Base-by-base conservation (phyloP, 2,888 invertebrate genomes). In the Pardosa pseudoannulata region DNA sequence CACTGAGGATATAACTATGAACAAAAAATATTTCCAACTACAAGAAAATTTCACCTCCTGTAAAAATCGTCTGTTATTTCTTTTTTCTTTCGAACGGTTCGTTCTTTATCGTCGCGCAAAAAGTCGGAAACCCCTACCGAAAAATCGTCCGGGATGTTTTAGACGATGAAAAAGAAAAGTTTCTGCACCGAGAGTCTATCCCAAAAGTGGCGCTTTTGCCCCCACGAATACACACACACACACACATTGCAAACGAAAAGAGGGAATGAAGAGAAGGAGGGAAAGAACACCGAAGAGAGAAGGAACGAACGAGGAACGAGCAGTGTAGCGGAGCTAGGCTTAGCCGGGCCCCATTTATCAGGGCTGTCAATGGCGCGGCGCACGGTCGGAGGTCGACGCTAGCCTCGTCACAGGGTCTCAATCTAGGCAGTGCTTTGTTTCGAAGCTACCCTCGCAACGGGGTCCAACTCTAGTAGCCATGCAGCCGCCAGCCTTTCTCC, bases 111-210 rank as follows among this genome's bases (percentile, higher is more conserved):
- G 78, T 73, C 81, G 68, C 81, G 71, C 76, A 67, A 67, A 83
- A 83, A 83, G 83, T 83, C 81, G 83, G 65, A 73, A 76, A 78
- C 78, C 83, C 67, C 67, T 56, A 23, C 72, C 71, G 72, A 78
- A 83, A 83, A 83, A 78, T 83, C 78, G 83, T 83, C 50, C 83
- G 83, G 83, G 83, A 83, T 83, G 83, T 83, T 83, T 83, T 83
- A 72, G 83, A 74, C 68, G 79, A 27, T 32, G 83, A 67, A 78
- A 80, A 83, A 83, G 83, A 83, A 83, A 83, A 83, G 76, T 76
- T 83, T 78, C 74, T 70, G 67, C 71, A 64, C 62, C 31, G 31
- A 65, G 65, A 73, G 68, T 73, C 73, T 70, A 73, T 73, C 73
- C 81, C 75, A 68, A 82, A 82, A 81, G 74, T 73, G 81, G 74